phyloP scores from a whole-genome alignment of 1,140 invertebrate genomes.

The Drosophila nasuta region DNA sequence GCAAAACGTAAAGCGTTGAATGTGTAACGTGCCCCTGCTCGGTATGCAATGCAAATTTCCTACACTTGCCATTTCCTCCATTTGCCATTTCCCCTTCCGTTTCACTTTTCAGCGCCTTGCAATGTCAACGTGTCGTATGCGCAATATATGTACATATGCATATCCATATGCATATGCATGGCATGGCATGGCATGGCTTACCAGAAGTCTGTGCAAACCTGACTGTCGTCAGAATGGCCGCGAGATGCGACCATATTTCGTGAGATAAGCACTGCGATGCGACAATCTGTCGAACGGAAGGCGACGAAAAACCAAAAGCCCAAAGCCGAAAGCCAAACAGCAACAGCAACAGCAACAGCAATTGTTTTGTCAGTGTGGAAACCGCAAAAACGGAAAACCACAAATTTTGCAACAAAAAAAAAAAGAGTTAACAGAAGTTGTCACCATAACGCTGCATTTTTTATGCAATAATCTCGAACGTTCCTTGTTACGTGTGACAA shows the following conservation, averaged over 20 bases:
- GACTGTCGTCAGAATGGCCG: no score
- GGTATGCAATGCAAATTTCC: slow-evolving; percentile 47
- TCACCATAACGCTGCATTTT: not conserved
- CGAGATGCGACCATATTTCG: not conserved
- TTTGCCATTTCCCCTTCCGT: not conserved
- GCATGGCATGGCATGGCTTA: not conserved
- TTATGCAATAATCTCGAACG: not conserved
- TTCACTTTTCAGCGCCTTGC: not conserved
- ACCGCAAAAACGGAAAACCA: not conserved
- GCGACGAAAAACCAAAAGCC: no score
- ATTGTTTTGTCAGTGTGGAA: not conserved
- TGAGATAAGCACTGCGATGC: slow-evolving; percentile 1
- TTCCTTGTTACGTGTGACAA: no score
- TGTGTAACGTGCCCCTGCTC: slow-evolving; percentile 7
- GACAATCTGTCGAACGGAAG: not conserved
- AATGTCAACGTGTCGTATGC: slow-evolving; percentile 54
- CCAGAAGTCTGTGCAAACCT: not conserved
- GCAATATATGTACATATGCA: slow-evolving; percentile 25
- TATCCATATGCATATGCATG: not conserved
- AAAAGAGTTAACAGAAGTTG: no score
- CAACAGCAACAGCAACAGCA: not conserved
- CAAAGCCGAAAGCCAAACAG: not conserved
- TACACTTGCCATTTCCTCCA: slow-evolving; percentile 5
- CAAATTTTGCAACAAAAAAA: not conserved
- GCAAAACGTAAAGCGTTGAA: slow-evolving; percentile 13